Conservation (phyloP, 37 sponge, comb jelly and placozoan species). For the Bolinopsis microptera region DNA sequence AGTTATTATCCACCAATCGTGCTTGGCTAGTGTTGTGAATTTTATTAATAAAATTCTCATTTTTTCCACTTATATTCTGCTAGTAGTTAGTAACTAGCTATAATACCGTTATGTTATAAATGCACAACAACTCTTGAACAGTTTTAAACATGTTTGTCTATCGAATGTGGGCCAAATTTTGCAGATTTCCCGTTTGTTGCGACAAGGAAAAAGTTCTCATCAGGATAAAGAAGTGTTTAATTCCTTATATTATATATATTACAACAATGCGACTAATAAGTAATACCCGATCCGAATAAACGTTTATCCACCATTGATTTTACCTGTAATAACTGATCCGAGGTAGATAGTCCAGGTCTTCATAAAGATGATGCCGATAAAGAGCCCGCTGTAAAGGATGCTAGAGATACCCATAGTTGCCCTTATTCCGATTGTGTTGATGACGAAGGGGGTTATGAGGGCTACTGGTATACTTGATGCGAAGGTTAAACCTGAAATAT, state of each 20-base stretch:
- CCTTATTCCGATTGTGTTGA: neutral
- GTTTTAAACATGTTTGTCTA: no score
- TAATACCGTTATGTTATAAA: no score
- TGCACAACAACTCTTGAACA: no score
- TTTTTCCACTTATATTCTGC: no score
- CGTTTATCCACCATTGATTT: neutral
- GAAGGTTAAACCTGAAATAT: neutral
- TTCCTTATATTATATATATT: neutral
- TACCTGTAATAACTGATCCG: constrained; percentile 16
- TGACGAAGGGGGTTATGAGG: neutral
- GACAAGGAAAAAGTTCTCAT: neutral
- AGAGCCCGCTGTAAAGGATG: neutral
- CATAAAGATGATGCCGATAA: neutral
- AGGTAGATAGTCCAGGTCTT: constrained; percentile 20
- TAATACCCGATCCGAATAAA: neutral
- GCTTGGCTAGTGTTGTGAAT: no score
- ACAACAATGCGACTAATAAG: neutral
- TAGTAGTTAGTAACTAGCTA: no score
- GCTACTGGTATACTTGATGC: neutral
- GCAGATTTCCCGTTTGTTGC: neutral
- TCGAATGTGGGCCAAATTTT: no score
- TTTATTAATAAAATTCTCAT: no score
- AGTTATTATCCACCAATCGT: no score
- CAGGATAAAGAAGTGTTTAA: no score
- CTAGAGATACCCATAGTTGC: neutral